These are phyloP conservation scores for Zophobas morio DNA, from an alignment of 1,140 invertebrate species.

Conservation along the genomic window DNA sequence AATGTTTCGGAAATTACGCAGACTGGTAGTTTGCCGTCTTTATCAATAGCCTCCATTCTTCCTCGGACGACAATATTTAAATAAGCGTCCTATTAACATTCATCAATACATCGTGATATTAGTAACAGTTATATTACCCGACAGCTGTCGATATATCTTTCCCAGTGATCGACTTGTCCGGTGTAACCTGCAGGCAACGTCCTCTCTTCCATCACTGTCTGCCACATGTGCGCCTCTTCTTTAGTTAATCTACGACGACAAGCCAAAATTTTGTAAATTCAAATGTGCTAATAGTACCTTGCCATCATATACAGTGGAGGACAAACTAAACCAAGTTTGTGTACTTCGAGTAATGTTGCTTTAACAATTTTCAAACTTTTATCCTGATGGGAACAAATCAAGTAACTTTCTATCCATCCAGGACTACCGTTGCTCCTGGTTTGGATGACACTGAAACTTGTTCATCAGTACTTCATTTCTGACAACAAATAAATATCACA, in stretches of 20 bases:
- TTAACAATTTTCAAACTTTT: slow-evolving; percentile 68
- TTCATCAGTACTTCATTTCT: background rate
- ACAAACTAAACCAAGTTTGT: slow-evolving; percentile 66
- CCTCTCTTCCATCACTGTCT: slow-evolving; percentile 55
- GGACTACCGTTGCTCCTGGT: slow-evolving; percentile 74
- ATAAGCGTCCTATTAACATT: slow-evolving; percentile 52
- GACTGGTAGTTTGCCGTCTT: slow-evolving; percentile 54
- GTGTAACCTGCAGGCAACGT: background rate
- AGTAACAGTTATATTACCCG: slow-evolving; percentile 49
- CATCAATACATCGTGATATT: too few species aligned
- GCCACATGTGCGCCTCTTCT: slow-evolving; percentile 52
- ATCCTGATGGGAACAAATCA: slow-evolving; percentile 73
- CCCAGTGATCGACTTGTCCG: slow-evolving; percentile 50
- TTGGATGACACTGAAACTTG: slow-evolving; percentile 70
- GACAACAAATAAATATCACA: slow-evolving; percentile 59
- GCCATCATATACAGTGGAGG: slow-evolving; percentile 66
- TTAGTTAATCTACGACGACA: slow-evolving; percentile 43
- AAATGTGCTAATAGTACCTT: slow-evolving; percentile 60
- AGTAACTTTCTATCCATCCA: slow-evolving; percentile 77
- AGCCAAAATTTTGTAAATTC: background rate
- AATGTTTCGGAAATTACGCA: slow-evolving; percentile 61
- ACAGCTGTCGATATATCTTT: slow-evolving; percentile 61
- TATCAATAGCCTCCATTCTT: slow-evolving; percentile 47
- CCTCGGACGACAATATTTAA: slow-evolving; percentile 50
- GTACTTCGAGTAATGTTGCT: slow-evolving; percentile 63